Percentiles rank a stretch among this genome's conserved stretches.
Conservation (phyloP, 2,113 vertebrate species). For the Microcebus murinus region DNA sequence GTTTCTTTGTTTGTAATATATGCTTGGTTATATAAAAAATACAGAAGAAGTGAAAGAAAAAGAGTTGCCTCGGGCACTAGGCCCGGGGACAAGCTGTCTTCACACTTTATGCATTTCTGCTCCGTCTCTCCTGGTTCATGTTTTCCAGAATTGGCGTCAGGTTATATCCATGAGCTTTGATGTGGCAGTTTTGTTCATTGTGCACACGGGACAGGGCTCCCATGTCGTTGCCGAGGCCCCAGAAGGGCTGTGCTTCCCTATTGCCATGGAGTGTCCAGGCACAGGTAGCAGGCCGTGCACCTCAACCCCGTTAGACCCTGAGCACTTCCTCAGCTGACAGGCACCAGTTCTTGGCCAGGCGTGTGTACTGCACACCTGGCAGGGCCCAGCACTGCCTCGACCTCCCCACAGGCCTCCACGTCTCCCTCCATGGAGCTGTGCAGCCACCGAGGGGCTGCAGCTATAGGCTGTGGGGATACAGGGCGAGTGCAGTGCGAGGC, state of each 20-base stretch:
- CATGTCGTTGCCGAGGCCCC: neutral
- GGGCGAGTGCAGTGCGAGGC: too few species aligned
- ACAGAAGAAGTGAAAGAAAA: neutral
- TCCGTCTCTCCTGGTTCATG: neutral
- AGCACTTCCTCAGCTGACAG: neutral
- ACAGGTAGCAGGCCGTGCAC: rapidly evolving
- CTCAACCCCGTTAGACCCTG: neutral
- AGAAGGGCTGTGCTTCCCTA: rapidly evolving
- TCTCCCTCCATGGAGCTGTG: neutral
- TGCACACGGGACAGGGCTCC: rapidly evolving
- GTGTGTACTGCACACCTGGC: rapidly evolving
- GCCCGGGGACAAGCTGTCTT: neutral
- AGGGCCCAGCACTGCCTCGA: rapidly evolving
- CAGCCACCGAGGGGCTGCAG: neutral
- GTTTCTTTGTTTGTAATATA: neutral
- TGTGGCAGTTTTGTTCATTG: rapidly evolving
- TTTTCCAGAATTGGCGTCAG: neutral
- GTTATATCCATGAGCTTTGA: rapidly evolving
- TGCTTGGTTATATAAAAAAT: neutral
- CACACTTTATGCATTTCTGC: neutral
- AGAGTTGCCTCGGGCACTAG: neutral
- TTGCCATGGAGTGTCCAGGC: neutral
- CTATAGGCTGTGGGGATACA: neutral
- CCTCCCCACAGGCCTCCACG: rapidly evolving
- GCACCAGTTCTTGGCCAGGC: neutral